phyloP scores from a whole-genome alignment of 2,888 invertebrate species.

The Perdita meconis region DNA sequence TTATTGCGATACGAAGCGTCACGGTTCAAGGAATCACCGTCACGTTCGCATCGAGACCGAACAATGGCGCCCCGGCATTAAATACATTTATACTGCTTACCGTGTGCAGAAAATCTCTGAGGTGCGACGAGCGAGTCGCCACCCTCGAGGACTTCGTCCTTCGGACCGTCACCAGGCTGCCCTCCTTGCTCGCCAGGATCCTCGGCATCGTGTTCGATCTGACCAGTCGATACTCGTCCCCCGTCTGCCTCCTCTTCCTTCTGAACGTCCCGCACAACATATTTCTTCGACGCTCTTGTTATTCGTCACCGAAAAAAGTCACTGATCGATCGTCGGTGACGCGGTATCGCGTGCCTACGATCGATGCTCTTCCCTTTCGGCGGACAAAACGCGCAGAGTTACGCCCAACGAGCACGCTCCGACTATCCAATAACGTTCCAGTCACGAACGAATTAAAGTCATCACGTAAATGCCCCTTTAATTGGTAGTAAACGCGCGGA shows the following conservation, averaged over 20 bases:
- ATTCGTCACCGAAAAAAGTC: neutral
- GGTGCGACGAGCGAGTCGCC: constrained; percentile 63
- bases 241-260: constrained; percentile 73
- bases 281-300: constrained; percentile 20
- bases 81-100: constrained; percentile 68
- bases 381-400: neutral
- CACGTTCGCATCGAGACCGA: constrained; percentile 16
- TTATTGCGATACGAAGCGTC: constrained; percentile 34
- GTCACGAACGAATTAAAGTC: neutral
- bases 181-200: constrained; percentile 71
- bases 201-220: constrained; percentile 74
- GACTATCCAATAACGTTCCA: neutral
- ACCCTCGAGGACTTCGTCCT: constrained; percentile 68
- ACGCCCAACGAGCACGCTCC: neutral
- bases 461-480: constrained; percentile 1
- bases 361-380: neutral
- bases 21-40: constrained; percentile 23
- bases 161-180: constrained; percentile 59
- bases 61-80: constrained; percentile 22
- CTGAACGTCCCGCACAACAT: constrained; percentile 81
- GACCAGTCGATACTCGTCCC: constrained; percentile 79
- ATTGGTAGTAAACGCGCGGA: constrained; percentile 12
- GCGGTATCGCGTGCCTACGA: neutral
- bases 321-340: constrained; percentile 35
- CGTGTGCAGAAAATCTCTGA: constrained; percentile 75